Evolutionary conservation across 2,888 invertebrate species (phyloP).

Genomic region (Caenorhabditis sulstoni): DNA sequence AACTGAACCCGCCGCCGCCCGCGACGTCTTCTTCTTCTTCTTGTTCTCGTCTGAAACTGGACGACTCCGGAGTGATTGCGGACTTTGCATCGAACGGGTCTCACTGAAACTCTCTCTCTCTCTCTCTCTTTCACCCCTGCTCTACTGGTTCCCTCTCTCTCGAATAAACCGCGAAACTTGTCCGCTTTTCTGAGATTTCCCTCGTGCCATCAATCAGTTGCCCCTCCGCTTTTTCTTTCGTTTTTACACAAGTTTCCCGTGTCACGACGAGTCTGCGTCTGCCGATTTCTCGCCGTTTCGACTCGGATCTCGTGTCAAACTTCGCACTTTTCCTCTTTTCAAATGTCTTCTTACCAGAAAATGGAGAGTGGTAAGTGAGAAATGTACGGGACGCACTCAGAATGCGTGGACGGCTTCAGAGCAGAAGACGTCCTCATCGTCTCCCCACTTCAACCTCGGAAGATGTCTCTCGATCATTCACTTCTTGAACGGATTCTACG

Average conservation of each 20-base stretch:
- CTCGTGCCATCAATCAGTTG: conserved; percentile 36
- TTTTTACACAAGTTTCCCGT: conserved; percentile 37
- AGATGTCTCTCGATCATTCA: conserved; percentile 36
- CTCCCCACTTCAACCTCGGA: conserved; percentile 31
- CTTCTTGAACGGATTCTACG: conserved; percentile 41
- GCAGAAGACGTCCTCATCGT: not conserved
- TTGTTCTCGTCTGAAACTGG: conserved; percentile 23
- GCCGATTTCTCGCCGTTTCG: not conserved
- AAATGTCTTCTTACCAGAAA: conserved; percentile 13
- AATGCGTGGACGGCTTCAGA: not conserved
- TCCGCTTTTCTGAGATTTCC: conserved; percentile 4
- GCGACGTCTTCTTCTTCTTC: not conserved
- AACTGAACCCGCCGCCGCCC: conserved; percentile 48
- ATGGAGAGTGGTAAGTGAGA: conserved; percentile 25
- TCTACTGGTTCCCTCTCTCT: not conserved
- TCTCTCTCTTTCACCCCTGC: conserved; percentile 7
- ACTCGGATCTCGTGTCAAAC: conserved; percentile 26
- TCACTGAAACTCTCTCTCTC: conserved; percentile 6
- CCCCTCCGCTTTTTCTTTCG: conserved; percentile 1
- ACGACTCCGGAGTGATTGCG: conserved; percentile 48
- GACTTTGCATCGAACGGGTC: conserved; percentile 40
- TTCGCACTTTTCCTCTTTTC: conserved; percentile 21
- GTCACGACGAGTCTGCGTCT: conserved; percentile 37
- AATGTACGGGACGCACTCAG: too few relatives aligned
- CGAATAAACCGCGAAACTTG: conserved; percentile 5